These are phyloP conservation scores for Leptobrachium leishanense DNA, from an alignment of 2,113 vertebrate species.

Conservation along the genomic window DNA sequence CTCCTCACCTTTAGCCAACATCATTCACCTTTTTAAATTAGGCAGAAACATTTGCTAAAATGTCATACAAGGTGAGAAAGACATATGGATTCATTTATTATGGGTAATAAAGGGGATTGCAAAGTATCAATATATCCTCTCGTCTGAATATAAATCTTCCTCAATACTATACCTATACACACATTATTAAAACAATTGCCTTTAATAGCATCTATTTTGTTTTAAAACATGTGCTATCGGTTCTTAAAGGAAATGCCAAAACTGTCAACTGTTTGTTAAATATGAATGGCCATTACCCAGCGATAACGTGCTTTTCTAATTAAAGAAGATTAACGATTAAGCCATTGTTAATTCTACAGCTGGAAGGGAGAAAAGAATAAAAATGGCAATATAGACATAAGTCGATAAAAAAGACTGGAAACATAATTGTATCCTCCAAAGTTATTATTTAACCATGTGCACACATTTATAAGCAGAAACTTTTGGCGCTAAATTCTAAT, in stretches of 20 bases:
- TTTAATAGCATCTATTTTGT: conserved; percentile 11
- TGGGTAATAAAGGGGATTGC: too few species aligned
- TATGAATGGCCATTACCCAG: conserved; percentile 18
- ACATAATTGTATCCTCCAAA: conserved; percentile 36
- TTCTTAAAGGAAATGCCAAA: conserved; percentile 23
- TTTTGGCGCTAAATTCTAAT: too few species aligned
- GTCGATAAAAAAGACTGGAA: conserved; percentile 23
- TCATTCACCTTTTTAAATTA: too few species aligned
- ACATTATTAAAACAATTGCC: background rate
- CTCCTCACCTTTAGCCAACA: too few species aligned
- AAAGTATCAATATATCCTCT: too few species aligned
- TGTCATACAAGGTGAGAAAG: too few species aligned
- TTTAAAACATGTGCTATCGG: background rate
- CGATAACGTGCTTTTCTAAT: conserved; percentile 35
- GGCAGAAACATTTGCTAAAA: too few species aligned
- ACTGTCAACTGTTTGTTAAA: conserved; percentile 35
- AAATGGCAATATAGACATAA: conserved; percentile 31
- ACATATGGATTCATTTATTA: too few species aligned
- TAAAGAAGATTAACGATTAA: conserved; percentile 22
- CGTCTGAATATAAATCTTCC: too few species aligned
- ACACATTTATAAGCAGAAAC: conserved; percentile 14
- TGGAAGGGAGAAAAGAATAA: conserved; percentile 22
- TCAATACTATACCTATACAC: too few species aligned
- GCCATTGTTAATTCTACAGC: conserved; percentile 24
- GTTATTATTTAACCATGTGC: conserved; percentile 22